Evolutionary conservation across 2,797 vertebrate species (phyloP), one percentile per base, ranked within the genome.

Genomic region (Furcifer pardalis): DNA sequence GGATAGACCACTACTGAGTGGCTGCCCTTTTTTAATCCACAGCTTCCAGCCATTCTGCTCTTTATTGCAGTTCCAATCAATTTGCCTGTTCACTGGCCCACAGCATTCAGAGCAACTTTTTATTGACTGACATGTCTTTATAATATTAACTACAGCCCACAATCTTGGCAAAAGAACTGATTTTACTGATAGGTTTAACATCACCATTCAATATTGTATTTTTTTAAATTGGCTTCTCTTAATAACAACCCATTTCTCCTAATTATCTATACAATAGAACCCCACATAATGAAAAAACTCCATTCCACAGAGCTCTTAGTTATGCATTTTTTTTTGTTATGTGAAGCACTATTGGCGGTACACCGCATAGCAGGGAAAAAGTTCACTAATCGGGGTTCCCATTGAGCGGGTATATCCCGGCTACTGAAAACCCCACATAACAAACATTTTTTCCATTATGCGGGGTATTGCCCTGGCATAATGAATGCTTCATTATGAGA

Each of bases 51-150:
- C n/a, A 63, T 69, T 81, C 42, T 77, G n/a, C 49, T 69, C n/a
- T 81, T 69, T 69, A 85, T 52, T 60, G 17, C 49, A 69, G 62
- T 68, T 85, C 32, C 49, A 76, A 59, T 85, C 78, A 81, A 85
- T 69, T 76, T 81, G 37, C 62, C 72, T 81, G 37, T 69, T 85
- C 79, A 60, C n/a, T 77, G 49, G 62, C 52, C 79, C 15, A 68
- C n/a, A 37, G 25, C 60, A 60, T 81, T 66, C 62, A 68, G 15
- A 44, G 62, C 63, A 25, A 79, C 59, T 25, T 84, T 68, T 68
- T 68, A 75, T 60, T 76, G 78, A 68, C 19, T 60, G 23, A 85
- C 35, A 46, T 10, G n/a, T 42, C 32, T 85, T 75, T 75, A 46
- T n/a, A n/a, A n/a, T 37, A 68, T 69, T 75, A 80, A 42, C 71